Base-by-base conservation (phyloP, 2,797 vertebrate genomes). In the Petrocephalus sullivani region DNA sequence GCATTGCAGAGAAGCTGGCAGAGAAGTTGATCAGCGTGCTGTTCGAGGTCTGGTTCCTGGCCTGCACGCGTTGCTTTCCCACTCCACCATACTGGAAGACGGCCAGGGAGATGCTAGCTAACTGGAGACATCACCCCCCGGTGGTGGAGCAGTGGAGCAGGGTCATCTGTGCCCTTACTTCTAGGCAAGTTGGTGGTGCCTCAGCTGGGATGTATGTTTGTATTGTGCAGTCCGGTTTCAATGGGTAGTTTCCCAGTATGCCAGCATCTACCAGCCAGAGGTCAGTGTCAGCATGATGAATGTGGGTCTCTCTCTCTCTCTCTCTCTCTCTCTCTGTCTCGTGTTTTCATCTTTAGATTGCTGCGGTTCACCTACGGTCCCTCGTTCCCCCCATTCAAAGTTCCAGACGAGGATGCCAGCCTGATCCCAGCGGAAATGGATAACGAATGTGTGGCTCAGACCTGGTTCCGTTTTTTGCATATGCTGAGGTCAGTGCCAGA, bases 81-180 rank as follows among this genome's bases (percentile, higher is more conserved):
- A 97, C 97, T 10, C 97, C 96, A 33, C 97, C 96, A 0, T 96
- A 98, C 85, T 99, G 98, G 98, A 97, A 97, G 93, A 97, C 96
- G n/a, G 97, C 96, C 92, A 97, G 96, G 93, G 97, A 98, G 94
- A 97, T 98, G 97, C 94, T 99, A 93, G 96, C 96, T 89, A 97
- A 97, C 93, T 98, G 97, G 97, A 95, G 97, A 91, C 97, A 98
- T 92, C 97, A 98, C 91, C 96, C 97, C 0, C 96, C 96, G 0
- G 97, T 98, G 56, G 97, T 98, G 87, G 96, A 97, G 88, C 97
- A 98, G 92, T 99, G 98, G 98, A 98, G 95, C 93, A 96, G 97
- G 90, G 97, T 96, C 89, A 96, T 96, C 87, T 96, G 96, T 88
- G 97, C 97, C 3, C 95, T 99, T 14, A 99, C 98, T 2, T 97